A percentile compares a stretch with the other conserved stretches of the same genome.
These are phyloP conservation scores for Camelus bactrianus DNA, from an alignment of 2,113 vertebrate genomes.

Conservation along the genomic window DNA sequence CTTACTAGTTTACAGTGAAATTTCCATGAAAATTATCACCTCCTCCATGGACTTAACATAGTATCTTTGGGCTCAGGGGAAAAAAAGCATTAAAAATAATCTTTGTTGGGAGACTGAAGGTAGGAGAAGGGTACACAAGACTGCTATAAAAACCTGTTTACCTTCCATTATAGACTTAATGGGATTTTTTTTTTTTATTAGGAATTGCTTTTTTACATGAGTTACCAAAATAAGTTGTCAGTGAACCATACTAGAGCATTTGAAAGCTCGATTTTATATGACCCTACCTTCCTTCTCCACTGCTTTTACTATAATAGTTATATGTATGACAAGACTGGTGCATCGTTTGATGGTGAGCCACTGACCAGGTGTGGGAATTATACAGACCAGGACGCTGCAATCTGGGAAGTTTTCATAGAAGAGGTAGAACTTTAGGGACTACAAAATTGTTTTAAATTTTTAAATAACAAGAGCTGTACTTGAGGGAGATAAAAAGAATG, in stretches of 20 bases:
- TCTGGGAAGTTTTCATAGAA: not conserved
- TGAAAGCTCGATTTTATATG: not conserved
- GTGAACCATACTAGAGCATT: not conserved
- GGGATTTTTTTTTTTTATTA: not conserved
- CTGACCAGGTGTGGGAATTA: not conserved
- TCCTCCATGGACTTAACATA: not conserved
- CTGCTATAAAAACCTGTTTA: not conserved
- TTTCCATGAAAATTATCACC: not conserved
- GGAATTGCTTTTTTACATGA: constrained; percentile 6
- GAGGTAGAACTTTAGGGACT: not conserved
- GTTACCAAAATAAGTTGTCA: not conserved
- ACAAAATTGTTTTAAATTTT: constrained; percentile 1
- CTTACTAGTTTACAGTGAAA: not conserved
- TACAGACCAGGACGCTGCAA: not conserved
- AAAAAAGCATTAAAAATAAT: not conserved
- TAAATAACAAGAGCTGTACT: constrained; percentile 26
- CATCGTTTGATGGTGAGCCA: not conserved
- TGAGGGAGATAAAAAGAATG: not conserved
- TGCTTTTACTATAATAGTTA: not conserved
- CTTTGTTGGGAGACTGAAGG: not conserved
- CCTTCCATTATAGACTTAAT: not conserved
- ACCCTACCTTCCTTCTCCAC: not conserved
- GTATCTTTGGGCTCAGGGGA: not conserved
- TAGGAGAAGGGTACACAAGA: not conserved
- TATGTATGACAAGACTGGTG: not conserved